A percentile compares a stretch with the other conserved stretches of the same genome.
Evolutionary conservation across 1,140 invertebrate genomes (phyloP).

Genomic region (Lepidurus apus): DNA sequence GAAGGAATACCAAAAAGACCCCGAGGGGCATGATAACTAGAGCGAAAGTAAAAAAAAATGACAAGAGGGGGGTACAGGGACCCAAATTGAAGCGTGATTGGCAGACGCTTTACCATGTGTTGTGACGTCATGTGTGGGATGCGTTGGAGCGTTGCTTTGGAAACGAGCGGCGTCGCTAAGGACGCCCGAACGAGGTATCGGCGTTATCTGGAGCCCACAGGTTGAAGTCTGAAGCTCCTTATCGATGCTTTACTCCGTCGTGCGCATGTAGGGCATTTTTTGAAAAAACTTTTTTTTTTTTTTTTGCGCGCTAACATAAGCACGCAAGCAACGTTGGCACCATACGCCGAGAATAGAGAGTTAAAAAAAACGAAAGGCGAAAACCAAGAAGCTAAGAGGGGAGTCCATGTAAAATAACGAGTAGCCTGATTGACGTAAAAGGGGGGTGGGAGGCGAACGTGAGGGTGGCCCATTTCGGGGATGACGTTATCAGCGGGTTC

Average conservation of each 20-base stretch:
- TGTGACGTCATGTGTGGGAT: not conserved
- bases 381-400: too few species aligned
- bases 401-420: not conserved
- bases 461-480: not conserved
- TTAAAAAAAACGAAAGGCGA: too few species aligned
- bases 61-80: not conserved
- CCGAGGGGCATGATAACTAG: not conserved
- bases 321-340: not conserved
- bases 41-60: constrained; percentile 16
- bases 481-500: constrained; percentile 4
- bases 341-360: too few species aligned
- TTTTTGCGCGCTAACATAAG: not conserved
- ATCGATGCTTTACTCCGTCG: not conserved
- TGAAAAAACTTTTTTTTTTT: not conserved
- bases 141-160: constrained; percentile 11
- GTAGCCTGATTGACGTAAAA: not conserved
- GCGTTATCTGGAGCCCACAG: constrained; percentile 17
- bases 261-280: constrained; percentile 21
- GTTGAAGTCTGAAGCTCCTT: constrained; percentile 7
- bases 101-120: not conserved
- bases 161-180: not conserved
- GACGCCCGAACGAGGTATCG: not conserved
- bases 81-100: not conserved
- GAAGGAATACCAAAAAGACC: not conserved
- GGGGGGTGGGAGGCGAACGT: not conserved